Evolutionary conservation across 2,113 vertebrate species (phyloP).

Genomic region (Galbula dea): DNA sequence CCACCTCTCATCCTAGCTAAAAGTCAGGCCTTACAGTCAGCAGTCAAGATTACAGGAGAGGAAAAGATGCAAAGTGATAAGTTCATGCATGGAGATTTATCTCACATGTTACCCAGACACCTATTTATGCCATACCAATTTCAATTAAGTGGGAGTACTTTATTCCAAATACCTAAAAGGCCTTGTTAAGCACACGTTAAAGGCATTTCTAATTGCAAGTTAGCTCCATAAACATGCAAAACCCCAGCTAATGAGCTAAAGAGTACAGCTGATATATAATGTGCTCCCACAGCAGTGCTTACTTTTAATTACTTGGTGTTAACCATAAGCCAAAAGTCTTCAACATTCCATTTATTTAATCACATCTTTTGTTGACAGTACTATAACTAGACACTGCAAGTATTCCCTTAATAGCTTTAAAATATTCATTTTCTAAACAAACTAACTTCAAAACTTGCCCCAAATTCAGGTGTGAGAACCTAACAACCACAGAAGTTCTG

Average conservation of each 20-base stretch:
- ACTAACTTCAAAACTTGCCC: constrained; percentile 55
- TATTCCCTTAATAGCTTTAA: constrained; percentile 78
- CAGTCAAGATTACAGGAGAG: background rate
- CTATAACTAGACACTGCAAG: constrained; percentile 63
- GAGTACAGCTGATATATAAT: constrained; percentile 77
- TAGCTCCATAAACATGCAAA: constrained; percentile 79
- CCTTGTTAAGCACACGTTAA: constrained; percentile 71
- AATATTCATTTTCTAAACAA: constrained; percentile 69
- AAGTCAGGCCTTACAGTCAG: background rate
- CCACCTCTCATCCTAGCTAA: background rate
- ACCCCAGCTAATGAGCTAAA: constrained; percentile 78
- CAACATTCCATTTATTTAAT: constrained; percentile 81
- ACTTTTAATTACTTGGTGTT: constrained; percentile 83
- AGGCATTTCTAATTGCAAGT: constrained; percentile 78
- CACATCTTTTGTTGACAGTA: constrained; percentile 76
- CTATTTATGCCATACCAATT: constrained; percentile 66
- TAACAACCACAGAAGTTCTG: background rate
- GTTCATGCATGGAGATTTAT: constrained; percentile 45
- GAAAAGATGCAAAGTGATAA: constrained; percentile 33
- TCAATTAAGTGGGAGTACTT: constrained; percentile 71
- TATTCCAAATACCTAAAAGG: constrained; percentile 73
- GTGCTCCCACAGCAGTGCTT: constrained; percentile 79
- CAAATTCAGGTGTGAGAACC: constrained; percentile 29
- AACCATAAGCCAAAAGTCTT: constrained; percentile 76
- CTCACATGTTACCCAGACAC: constrained; percentile 9